Evolutionary conservation across 1,140 invertebrate genomes (phyloP).

Genomic region (Brachionus sp.): DNA sequence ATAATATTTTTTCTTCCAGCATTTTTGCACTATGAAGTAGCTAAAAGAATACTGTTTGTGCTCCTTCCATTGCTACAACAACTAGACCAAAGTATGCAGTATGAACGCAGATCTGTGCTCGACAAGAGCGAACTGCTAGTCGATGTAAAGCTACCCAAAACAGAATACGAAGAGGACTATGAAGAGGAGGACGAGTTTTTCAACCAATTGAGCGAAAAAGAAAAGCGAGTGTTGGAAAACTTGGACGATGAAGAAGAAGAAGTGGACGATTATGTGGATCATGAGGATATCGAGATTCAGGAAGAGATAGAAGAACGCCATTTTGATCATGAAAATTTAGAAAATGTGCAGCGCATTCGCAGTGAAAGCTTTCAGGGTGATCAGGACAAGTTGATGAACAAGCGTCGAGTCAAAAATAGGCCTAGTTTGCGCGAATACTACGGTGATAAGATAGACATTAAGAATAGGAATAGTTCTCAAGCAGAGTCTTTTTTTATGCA

Average conservation of each 20-base stretch:
- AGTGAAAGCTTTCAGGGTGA: neutral
- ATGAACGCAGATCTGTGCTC: constrained; percentile 31
- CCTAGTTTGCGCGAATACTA: neutral
- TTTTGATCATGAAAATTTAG: neutral
- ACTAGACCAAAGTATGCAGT: constrained; percentile 37
- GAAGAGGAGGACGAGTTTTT: constrained; percentile 12
- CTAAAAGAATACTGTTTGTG: neutral
- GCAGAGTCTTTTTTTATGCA: neutral
- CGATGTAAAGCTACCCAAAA: constrained; percentile 15
- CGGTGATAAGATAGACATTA: neutral
- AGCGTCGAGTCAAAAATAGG: neutral
- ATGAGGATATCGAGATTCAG: constrained; percentile 5
- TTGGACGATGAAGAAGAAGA: constrained; percentile 17
- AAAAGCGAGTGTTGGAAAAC: constrained; percentile 17
- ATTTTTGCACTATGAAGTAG: constrained; percentile 7
- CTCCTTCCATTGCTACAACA: constrained; percentile 24
- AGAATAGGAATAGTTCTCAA: neutral
- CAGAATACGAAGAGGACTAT: neutral
- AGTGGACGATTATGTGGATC: neutral
- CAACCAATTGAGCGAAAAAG: neutral
- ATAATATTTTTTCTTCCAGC: constrained; percentile 40
- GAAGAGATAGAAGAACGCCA: neutral
- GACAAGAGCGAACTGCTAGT: constrained; percentile 22
- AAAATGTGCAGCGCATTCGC: neutral
- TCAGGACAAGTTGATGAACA: neutral